Conservation (phyloP, 2,888 invertebrate species). For the Epistrophe grossulariae region DNA sequence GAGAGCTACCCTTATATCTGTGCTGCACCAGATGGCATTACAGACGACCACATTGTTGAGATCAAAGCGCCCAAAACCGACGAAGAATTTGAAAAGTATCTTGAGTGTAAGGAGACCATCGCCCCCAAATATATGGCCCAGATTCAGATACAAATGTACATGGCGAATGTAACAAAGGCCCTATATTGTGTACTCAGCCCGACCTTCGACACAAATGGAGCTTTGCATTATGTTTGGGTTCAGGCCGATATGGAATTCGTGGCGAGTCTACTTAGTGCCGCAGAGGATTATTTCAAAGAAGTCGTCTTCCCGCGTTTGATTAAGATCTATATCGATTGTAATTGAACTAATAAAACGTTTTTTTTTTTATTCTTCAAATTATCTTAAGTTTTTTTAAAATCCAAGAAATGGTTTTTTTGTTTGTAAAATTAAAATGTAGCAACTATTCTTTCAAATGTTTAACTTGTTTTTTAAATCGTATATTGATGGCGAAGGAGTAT, state of each 20-base stretch:
- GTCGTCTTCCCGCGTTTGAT: constrained; percentile 81
- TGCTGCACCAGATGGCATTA: constrained; percentile 82
- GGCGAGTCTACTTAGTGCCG: constrained; percentile 80
- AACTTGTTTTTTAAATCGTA: too few relatives aligned
- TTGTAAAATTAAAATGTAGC: neutral
- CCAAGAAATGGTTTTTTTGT: neutral
- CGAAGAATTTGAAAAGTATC: constrained; percentile 83
- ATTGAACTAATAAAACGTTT: constrained; percentile 50
- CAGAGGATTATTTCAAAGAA: constrained; percentile 83
- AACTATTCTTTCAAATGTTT: neutral
- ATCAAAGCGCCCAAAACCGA: constrained; percentile 83
- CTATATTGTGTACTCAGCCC: constrained; percentile 83
- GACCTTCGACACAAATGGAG: constrained; percentile 82
- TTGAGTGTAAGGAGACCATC: constrained; percentile 82
- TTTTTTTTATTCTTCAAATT: constrained; percentile 2
- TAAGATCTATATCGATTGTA: constrained; percentile 79
- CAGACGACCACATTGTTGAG: constrained; percentile 83
- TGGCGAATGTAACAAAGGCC: constrained; percentile 83
- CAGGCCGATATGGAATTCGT: constrained; percentile 83
- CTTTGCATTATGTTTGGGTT: constrained; percentile 83
- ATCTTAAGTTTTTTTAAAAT: neutral
- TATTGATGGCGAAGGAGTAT: too few relatives aligned
- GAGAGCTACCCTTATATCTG: constrained; percentile 82
- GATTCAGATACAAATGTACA: constrained; percentile 83
- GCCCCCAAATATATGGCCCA: constrained; percentile 84